These are phyloP conservation scores for Oscheius sp. DNA, from an alignment of 1,140 invertebrate genomes.

Conservation along the genomic window DNA sequence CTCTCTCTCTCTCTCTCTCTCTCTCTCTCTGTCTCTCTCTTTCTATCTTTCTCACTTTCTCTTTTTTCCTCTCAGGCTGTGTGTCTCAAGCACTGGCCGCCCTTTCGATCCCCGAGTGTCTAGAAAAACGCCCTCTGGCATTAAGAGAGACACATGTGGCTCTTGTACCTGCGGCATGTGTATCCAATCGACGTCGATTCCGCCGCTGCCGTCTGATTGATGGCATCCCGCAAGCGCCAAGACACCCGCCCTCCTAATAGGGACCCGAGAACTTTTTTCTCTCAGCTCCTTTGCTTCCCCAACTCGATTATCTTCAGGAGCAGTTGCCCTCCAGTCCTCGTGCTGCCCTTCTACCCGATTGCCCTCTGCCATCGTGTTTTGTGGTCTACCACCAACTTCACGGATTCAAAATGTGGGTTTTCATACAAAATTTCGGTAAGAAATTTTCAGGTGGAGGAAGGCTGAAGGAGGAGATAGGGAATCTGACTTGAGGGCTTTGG, in stretches of 20 bases:
- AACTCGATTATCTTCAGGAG: conserved; percentile 2
- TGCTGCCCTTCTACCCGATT: background rate
- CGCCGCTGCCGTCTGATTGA: background rate
- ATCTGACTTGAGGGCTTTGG: background rate
- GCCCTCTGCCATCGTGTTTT: background rate
- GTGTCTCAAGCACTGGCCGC: too few species aligned
- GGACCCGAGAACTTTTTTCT: background rate
- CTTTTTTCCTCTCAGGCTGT: too few species aligned
- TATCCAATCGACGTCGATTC: conserved; percentile 5
- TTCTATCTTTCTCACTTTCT: too few species aligned
- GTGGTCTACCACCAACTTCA: background rate
- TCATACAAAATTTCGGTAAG: background rate
- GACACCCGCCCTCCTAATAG: background rate
- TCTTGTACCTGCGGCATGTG: too few species aligned
- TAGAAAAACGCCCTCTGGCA: too few species aligned
- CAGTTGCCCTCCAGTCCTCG: background rate
- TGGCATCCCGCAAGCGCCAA: background rate
- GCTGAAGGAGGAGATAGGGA: background rate
- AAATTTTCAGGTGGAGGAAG: conserved; percentile 6
- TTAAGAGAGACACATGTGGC: too few species aligned
- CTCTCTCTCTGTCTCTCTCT: too few species aligned
- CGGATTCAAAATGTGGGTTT: conserved; percentile 9
- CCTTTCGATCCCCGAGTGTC: too few species aligned
- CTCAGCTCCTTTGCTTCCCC: background rate
- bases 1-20: background rate